A percentile compares a stretch with the other conserved stretches of the same genome.
Evolutionary conservation across 2,797 vertebrate genomes (phyloP).

Genomic region (Hirundo rustica): DNA sequence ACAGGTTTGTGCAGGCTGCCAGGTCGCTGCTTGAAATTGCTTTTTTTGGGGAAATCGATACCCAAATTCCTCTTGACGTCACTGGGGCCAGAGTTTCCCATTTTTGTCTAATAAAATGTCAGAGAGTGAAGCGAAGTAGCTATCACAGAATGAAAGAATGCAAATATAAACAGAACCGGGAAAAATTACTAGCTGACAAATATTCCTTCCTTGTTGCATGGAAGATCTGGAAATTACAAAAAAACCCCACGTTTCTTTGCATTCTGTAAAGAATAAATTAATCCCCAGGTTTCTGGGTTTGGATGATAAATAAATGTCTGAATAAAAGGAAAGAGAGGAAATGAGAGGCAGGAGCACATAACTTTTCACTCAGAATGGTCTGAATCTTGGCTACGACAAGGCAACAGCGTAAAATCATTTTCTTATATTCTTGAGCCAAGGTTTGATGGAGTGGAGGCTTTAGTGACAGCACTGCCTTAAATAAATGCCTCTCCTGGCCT

Average conservation of each 20-base stretch:
- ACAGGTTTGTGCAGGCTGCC: neutral
- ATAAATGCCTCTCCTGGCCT: neutral
- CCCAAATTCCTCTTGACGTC: neutral
- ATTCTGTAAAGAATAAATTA: neutral
- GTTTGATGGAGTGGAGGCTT: neutral
- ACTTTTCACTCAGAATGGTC: conserved; percentile 42
- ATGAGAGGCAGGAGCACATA: conserved; percentile 31
- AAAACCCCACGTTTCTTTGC: neutral
- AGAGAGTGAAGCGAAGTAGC: neutral
- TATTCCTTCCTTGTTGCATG: neutral
- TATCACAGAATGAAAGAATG: neutral
- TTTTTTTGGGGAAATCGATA: conserved; percentile 20
- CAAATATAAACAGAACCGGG: neutral
- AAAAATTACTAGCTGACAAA: neutral
- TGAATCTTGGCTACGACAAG: conserved; percentile 21
- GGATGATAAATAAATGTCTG: conserved; percentile 40
- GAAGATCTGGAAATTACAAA: neutral
- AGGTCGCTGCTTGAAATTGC: neutral
- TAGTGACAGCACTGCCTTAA: neutral
- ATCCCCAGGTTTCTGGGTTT: conserved; percentile 11
- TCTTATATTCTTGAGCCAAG: conserved; percentile 16
- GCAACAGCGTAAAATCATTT: neutral
- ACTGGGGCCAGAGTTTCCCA: neutral
- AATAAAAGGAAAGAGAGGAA: conserved; percentile 30
- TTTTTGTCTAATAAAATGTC: conserved; percentile 27